A percentile compares a stretch with the other conserved stretches of the same genome.
phyloP scores from a whole-genome alignment of 2,888 invertebrate genomes.

The Drosophila pseudotalamancana region DNA sequence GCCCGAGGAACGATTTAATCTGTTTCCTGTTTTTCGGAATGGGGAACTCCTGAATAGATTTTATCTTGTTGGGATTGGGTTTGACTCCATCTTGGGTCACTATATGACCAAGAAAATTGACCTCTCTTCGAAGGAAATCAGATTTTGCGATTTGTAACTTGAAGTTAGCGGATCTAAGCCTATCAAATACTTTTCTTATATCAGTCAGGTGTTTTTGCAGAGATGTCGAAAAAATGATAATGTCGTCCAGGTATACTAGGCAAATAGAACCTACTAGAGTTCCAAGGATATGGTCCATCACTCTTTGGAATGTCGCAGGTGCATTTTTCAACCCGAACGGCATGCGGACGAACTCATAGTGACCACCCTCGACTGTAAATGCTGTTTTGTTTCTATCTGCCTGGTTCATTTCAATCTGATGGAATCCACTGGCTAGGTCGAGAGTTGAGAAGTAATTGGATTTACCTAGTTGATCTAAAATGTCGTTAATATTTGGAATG shows the following conservation, averaged over 20 bases:
- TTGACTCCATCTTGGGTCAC: background rate
- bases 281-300: background rate
- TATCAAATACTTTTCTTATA: background rate
- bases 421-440: constrained; percentile 14
- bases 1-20: background rate
- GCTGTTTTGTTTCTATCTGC: background rate
- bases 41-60: background rate
- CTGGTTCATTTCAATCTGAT: constrained; percentile 2
- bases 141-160: background rate
- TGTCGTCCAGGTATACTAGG: background rate
- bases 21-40: background rate
- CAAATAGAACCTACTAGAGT: background rate
- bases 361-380: constrained; percentile 8
- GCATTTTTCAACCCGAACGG: constrained; percentile 8
- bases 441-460: constrained; percentile 10
- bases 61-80: background rate
- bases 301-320: constrained; percentile 3
- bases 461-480: constrained; percentile 2
- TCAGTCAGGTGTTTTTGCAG: background rate
- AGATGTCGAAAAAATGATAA: background rate
- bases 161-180: background rate
- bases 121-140: background rate
- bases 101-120: background rate
- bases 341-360: constrained; percentile 8
- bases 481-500: constrained; percentile 14